Percentiles rank a stretch among this genome's conserved stretches.
Conservation (phyloP, 2,888 invertebrate species). For the Cephus rjabovi region DNA sequence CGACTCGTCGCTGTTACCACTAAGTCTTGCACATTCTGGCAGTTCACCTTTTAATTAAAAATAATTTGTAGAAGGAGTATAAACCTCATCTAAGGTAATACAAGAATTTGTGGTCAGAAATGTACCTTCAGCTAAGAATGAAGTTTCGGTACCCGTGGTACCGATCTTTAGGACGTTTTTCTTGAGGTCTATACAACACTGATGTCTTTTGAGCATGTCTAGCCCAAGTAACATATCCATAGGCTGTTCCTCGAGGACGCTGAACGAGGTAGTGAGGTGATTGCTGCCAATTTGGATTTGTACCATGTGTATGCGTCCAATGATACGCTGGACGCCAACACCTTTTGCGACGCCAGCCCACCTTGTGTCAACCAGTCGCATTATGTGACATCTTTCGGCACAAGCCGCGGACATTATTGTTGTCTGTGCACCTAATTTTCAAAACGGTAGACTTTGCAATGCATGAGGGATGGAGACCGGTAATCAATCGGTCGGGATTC, state of each 20-base stretch:
- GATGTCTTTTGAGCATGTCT: constrained; percentile 97
- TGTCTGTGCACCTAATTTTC: constrained; percentile 83
- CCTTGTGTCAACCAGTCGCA: constrained; percentile 87
- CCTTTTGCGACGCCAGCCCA: constrained; percentile 98
- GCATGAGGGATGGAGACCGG: background rate
- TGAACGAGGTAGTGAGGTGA: constrained; percentile 95
- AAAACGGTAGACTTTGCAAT: constrained; percentile 5
- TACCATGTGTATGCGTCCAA: constrained; percentile 96
- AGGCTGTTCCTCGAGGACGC: constrained; percentile 95
- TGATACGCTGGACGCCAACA: constrained; percentile 95
- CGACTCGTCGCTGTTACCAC: constrained; percentile 76
- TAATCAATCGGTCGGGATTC: background rate
- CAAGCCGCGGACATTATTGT: constrained; percentile 98
- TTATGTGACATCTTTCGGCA: constrained; percentile 93
- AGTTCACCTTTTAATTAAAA: constrained; percentile 67
- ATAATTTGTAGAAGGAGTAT: constrained; percentile 60
- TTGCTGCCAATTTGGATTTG: constrained; percentile 96
- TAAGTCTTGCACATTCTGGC: constrained; percentile 87
- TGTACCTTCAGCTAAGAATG: constrained; percentile 83
- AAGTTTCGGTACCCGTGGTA: constrained; percentile 92
- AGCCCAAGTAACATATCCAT: constrained; percentile 99
- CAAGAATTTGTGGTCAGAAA: background rate
- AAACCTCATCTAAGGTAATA: constrained; percentile 7
- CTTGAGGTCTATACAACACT: constrained; percentile 94
- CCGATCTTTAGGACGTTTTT: constrained; percentile 90